These are phyloP conservation scores for Protodeltote pygarga DNA, from an alignment of 2,888 invertebrate genomes.

Conservation along the genomic window DNA sequence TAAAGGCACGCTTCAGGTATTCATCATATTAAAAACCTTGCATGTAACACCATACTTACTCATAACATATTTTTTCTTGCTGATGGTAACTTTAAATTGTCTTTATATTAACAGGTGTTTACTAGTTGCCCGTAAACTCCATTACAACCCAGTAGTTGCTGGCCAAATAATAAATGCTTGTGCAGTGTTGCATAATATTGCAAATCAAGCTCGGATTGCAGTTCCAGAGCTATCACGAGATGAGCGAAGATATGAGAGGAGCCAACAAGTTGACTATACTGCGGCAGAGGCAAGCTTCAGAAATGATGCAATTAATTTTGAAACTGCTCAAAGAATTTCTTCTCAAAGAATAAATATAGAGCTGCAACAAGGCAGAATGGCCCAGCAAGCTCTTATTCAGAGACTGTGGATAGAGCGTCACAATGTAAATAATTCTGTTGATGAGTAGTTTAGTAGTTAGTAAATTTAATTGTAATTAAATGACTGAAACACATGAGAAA, in stretches of 20 bases:
- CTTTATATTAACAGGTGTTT: background rate
- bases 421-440: too few species aligned
- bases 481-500: too few species aligned
- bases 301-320: too few species aligned
- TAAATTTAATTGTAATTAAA: too few species aligned
- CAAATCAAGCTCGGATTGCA: background rate
- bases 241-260: background rate
- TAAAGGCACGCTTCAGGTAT: slow-evolving; percentile 24
- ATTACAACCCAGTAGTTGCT: background rate
- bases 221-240: background rate
- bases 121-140: background rate
- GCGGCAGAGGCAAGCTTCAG: background rate
- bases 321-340: background rate
- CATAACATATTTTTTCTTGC: background rate
- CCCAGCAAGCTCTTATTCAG: background rate
- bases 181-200: background rate
- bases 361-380: background rate
- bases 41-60: background rate
- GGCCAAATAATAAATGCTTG: slow-evolving; percentile 1
- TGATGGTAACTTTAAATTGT: background rate
- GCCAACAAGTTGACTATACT: background rate
- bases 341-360: background rate
- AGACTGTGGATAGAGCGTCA: background rate
- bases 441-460: too few species aligned
- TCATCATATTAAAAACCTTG: background rate